These are phyloP conservation scores for Pelodiscus sinensis DNA, from an alignment of 2,113 vertebrate species.

Conservation along the genomic window DNA sequence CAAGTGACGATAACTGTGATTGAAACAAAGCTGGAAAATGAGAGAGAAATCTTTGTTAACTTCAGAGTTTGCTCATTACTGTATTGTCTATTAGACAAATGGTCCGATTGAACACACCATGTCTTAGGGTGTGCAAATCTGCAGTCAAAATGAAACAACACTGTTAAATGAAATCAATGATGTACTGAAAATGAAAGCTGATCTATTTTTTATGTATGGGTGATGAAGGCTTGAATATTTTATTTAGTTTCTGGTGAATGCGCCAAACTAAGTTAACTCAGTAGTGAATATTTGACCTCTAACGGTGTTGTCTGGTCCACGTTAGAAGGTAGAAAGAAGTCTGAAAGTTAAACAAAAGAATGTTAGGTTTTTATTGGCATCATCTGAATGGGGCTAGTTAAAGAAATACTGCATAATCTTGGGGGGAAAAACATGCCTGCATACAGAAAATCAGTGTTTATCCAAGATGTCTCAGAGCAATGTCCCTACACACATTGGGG, in stretches of 20 bases:
- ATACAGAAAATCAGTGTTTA: rapidly evolving
- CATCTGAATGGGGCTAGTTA: background rate
- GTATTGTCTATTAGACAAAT: background rate
- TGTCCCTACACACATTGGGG: background rate
- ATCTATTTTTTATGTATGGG: background rate
- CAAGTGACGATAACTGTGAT: background rate
- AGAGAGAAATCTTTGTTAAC: background rate
- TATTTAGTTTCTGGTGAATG: background rate
- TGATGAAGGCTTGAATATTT: background rate
- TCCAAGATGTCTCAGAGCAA: background rate
- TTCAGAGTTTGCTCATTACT: background rate
- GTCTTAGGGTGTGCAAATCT: background rate
- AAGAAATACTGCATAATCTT: background rate
- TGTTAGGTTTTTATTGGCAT: background rate
- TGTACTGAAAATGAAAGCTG: background rate
- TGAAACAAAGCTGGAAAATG: background rate
- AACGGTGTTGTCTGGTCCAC: background rate
- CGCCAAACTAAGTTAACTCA: background rate
- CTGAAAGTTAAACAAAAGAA: background rate
- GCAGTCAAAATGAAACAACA: background rate
- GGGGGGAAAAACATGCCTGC: background rate
- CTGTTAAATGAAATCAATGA: background rate
- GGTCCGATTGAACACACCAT: background rate
- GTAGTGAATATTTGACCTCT: background rate
- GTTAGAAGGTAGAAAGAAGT: background rate